These are phyloP conservation scores for Metacarcinus magister DNA, from an alignment of 2,888 invertebrate species.

Conservation along the genomic window DNA sequence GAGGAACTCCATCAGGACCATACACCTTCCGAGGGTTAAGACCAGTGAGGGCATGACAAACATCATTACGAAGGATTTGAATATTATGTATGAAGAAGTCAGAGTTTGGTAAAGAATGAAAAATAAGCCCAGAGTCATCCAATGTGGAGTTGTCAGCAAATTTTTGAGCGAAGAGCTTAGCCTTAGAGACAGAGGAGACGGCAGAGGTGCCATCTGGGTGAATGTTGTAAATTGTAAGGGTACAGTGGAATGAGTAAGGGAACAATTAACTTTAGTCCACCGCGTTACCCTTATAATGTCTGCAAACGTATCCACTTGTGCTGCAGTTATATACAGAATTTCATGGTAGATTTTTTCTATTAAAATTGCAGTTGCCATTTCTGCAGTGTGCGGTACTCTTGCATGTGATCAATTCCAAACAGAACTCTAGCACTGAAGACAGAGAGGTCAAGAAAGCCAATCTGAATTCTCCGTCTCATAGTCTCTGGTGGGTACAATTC, in stretches of 20 bases:
- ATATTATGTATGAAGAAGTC: too few species aligned
- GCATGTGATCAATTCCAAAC: slow-evolving; percentile 61
- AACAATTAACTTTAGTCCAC: slow-evolving; percentile 12
- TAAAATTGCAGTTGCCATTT: slow-evolving; percentile 7
- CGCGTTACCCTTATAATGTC: slow-evolving; percentile 46
- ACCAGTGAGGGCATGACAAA: too few species aligned
- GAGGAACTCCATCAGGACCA: too few species aligned
- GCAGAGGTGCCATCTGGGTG: too few species aligned
- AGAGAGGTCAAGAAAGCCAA: slow-evolving; percentile 50
- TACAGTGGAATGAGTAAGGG: slow-evolving; percentile 42
- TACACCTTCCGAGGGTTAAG: too few species aligned
- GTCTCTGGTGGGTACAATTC: slow-evolving; percentile 62
- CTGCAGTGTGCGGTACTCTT: background rate
- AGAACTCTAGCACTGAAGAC: slow-evolving; percentile 58
- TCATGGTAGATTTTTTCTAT: background rate
- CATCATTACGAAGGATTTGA: too few species aligned
- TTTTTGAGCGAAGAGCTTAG: too few species aligned
- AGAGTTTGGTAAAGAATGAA: too few species aligned
- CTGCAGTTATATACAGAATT: slow-evolving; percentile 32
- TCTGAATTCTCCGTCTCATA: slow-evolving; percentile 62
- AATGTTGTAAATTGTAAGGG: background rate
- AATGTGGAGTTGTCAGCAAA: too few species aligned
- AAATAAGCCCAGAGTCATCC: too few species aligned
- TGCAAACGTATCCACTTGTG: slow-evolving; percentile 5
- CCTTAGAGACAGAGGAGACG: too few species aligned